Conservation (phyloP, 1,140 invertebrate genomes). For the Aradophagus sp. region DNA sequence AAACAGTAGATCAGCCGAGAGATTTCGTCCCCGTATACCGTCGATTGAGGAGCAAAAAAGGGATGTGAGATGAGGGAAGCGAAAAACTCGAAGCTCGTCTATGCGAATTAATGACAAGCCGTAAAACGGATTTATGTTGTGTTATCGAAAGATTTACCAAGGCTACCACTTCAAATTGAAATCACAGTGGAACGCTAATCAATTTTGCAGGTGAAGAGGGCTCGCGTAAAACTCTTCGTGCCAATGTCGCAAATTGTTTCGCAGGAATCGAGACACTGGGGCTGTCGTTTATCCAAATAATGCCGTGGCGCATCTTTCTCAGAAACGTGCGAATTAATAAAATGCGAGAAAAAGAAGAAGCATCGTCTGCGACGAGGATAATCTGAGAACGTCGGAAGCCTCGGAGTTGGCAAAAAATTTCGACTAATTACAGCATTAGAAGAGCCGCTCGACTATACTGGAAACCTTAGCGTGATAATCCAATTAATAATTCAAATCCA, state of each 20-base stretch:
- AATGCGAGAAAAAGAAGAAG: too few relatives aligned
- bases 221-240: too few relatives aligned
- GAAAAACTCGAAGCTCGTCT: conserved; percentile 4
- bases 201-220: conserved; percentile 1
- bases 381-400: too few relatives aligned
- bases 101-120: conserved; percentile 8
- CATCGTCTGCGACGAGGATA: too few relatives aligned
- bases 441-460: conserved; percentile 5
- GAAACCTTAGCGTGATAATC: conserved; percentile 27
- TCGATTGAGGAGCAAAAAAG: conserved; percentile 3
- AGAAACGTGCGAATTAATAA: too few relatives aligned
- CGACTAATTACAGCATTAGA: conserved; percentile 22
- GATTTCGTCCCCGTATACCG: conserved; percentile 2
- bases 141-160: conserved; percentile 10
- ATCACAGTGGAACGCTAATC: conserved; percentile 14
- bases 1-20: conserved; percentile 6
- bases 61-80: conserved; percentile 4
- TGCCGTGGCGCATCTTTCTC: too few relatives aligned
- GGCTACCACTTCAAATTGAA: conserved; percentile 1
- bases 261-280: too few relatives aligned
- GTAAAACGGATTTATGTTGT: conserved; percentile 17
- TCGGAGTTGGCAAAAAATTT: too few relatives aligned
- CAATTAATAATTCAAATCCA: conserved; percentile 23
- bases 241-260: too few relatives aligned
- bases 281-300: too few relatives aligned